phyloP scores from a whole-genome alignment of 1,140 invertebrate species.

The Tetragnatha versicolor region DNA sequence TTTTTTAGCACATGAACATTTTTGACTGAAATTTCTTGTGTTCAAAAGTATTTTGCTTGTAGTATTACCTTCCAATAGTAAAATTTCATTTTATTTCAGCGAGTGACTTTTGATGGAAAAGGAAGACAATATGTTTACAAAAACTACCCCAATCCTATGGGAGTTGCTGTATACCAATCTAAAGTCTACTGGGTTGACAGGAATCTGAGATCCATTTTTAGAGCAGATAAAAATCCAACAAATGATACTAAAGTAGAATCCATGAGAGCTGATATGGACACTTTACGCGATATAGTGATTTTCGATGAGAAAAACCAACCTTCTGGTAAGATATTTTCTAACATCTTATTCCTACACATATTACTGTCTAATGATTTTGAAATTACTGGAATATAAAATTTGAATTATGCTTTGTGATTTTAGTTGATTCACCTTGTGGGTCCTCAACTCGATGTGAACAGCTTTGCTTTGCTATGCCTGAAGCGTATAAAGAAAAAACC shows the following conservation, averaged over 20 bases:
- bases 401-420: conserved; percentile 50
- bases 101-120: conserved; percentile 66
- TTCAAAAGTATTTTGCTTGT: too few species aligned
- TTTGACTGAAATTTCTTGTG: too few species aligned
- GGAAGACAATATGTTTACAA: conserved; percentile 75
- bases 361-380: not conserved
- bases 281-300: conserved; percentile 86
- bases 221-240: conserved; percentile 58
- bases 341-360: not conserved
- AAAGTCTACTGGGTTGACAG: conserved; percentile 96
- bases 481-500: conserved; percentile 66
- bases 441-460: conserved; percentile 89
- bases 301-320: conserved; percentile 89
- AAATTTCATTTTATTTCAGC: conserved; percentile 57
- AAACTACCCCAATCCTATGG: conserved; percentile 94
- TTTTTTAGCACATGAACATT: too few species aligned
- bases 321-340: conserved; percentile 57
- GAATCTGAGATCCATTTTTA: conserved; percentile 87
- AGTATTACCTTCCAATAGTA: too few species aligned
- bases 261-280: conserved; percentile 82
- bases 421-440: conserved; percentile 77
- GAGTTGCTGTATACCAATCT: conserved; percentile 79
- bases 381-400: not conserved
- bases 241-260: conserved; percentile 68
- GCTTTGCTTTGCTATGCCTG: conserved; percentile 91